Base-by-base conservation (phyloP, 2,113 vertebrate genomes). In the Petrocephalus microphthalmus region DNA sequence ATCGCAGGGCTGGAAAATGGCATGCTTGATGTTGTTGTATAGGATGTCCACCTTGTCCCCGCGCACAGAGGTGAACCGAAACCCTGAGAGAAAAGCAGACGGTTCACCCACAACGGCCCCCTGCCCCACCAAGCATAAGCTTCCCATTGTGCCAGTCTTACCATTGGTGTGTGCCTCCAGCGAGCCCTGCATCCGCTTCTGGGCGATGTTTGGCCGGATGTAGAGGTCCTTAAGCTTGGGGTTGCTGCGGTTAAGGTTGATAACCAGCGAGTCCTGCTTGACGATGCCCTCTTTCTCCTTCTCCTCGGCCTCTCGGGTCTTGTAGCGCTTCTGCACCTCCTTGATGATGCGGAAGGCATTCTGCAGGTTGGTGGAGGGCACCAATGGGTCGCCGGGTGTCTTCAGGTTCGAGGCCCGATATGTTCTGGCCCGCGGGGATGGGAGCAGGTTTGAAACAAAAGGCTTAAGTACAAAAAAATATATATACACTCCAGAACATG, bases 211-310 rank as follows among this genome's bases (percentile, higher is more conserved):
- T 89, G 97, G 97, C 1, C 97, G 93, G 93, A 98, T 98, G 94
- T 98, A 98, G 0, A 98, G 96, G 91, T 99, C 98, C 93, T 98
- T 99, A 51, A 99, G 95, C 71, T 98, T 98, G 91, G 98, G 97
- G 91, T 98, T 99, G 93, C 96, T 97, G 87, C 97, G 96, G 94
- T 99, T 99, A 0, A 98, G 95, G 94, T 99, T 98, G 94, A 99
- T 97, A 85, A 98, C 96, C 53, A 98, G 93, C 0, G 97, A 97
- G 93, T 98, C 97, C 89, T 99, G 98, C 86, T 99, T 99, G 8
- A 99, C 97, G 29, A 99, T 99, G 85, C 98, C 98, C 94, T 98
- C 98, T 90, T 98, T 98, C 93, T 98, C 98, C 93, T 98, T 98
- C 94, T 98, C 97, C 86, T 98, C 98, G 0, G 97, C 97, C 92